Conservation (phyloP, 2,888 invertebrate species). For the Galerucella pusilla region DNA sequence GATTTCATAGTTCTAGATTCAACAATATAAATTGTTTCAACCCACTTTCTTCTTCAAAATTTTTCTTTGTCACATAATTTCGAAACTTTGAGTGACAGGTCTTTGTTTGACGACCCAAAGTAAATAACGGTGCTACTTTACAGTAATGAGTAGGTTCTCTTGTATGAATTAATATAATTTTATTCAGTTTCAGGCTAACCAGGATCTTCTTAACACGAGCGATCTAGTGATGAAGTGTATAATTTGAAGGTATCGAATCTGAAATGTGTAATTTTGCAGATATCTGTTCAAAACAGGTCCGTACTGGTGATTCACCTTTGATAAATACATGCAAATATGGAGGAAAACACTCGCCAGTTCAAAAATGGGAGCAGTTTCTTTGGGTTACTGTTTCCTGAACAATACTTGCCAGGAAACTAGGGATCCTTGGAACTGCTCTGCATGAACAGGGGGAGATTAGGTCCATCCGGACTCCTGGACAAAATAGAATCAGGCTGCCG, state of each 20-base stretch:
- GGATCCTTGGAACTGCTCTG: too few relatives aligned
- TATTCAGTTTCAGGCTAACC: constrained; percentile 26
- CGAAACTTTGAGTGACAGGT: constrained; percentile 24
- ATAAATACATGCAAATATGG: neutral
- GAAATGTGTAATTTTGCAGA: constrained; percentile 13
- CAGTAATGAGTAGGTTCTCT: constrained; percentile 22
- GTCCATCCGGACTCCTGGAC: too few relatives aligned
- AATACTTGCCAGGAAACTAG: too few relatives aligned
- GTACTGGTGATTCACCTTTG: neutral
- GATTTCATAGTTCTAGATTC: neutral
- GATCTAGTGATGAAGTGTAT: constrained; percentile 23
- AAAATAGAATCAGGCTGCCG: too few relatives aligned
- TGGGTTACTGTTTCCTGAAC: too few relatives aligned
- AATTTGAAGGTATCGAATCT: constrained; percentile 20
- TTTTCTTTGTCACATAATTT: constrained; percentile 9
- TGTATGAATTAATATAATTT: constrained; percentile 30
- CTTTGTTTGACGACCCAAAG: constrained; percentile 22
- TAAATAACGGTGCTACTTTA: constrained; percentile 27
- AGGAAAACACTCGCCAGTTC: neutral
- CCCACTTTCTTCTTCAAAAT: too few relatives aligned
- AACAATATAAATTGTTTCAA: neutral
- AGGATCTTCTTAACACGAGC: neutral
- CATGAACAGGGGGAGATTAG: too few relatives aligned
- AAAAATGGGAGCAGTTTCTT: too few relatives aligned
- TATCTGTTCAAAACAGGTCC: constrained; percentile 7